phyloP scores from a whole-genome alignment of 1,140 invertebrate genomes.

The Caenorhabditis tropicalis region DNA sequence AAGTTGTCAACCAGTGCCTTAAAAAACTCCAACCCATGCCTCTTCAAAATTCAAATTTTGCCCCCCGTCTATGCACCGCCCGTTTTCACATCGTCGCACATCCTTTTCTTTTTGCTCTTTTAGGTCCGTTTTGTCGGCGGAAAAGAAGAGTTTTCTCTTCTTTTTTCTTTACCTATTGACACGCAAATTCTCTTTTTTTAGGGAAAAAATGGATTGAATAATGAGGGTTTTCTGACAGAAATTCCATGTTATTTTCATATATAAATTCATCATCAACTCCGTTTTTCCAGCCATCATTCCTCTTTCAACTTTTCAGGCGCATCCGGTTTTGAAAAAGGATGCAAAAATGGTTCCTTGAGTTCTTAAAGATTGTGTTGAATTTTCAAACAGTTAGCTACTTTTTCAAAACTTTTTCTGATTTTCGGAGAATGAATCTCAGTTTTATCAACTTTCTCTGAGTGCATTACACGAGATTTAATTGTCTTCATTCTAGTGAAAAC shows the following conservation, averaged over 20 bases:
- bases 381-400: no score
- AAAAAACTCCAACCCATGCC: constrained; percentile 12
- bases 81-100: constrained; percentile 39
- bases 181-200: constrained; percentile 8
- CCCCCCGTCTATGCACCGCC: not conserved
- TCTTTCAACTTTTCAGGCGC: not conserved
- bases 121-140: not conserved
- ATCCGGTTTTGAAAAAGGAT: no score
- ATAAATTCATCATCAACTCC: not conserved
- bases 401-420: no score
- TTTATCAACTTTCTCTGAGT: no score
- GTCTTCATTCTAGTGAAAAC: no score
- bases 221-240: not conserved
- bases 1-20: constrained; percentile 25
- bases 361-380: no score
- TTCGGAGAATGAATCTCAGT: no score
- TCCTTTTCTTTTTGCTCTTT: constrained; percentile 15
- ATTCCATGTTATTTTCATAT: not conserved
- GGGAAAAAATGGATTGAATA: not conserved
- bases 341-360: no score
- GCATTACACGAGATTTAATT: no score
- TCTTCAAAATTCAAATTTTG: constrained; percentile 40
- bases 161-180: constrained; percentile 34
- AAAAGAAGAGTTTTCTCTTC: not conserved
- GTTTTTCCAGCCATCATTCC: not conserved